phyloP scores from a whole-genome alignment of 2,113 vertebrate genomes.

The Gambusia holbrooki region DNA sequence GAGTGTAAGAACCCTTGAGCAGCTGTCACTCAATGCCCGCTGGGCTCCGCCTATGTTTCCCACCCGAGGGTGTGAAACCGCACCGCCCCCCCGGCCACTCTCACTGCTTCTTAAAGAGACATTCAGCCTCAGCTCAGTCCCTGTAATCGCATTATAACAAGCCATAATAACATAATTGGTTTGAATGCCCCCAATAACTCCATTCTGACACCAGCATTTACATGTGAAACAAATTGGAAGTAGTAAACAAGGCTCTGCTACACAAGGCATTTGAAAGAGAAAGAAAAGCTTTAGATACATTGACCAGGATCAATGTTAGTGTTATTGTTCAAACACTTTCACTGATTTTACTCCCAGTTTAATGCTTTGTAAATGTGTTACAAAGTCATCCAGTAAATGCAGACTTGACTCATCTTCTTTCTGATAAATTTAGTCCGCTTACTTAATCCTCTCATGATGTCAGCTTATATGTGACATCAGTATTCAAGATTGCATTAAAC shows the following conservation, averaged over 20 bases:
- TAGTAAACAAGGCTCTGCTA: not conserved
- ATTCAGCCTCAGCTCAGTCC: slow-evolving; percentile 52
- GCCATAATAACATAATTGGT: slow-evolving; percentile 68
- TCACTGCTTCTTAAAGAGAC: slow-evolving; percentile 85
- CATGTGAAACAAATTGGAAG: slow-evolving; percentile 14
- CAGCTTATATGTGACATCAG: too few relatives aligned
- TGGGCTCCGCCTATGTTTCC: slow-evolving; percentile 81
- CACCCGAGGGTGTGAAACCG: slow-evolving; percentile 92
- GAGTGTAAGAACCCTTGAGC: slow-evolving; percentile 32
- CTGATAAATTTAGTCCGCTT: too few relatives aligned
- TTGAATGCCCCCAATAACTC: slow-evolving; percentile 37
- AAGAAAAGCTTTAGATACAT: not conserved
- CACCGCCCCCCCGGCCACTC: slow-evolving; percentile 71
- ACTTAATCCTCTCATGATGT: too few relatives aligned
- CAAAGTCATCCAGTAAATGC: not conserved
- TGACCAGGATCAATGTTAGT: not conserved
- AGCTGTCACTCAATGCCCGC: slow-evolving; percentile 78
- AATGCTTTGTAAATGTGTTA: not conserved
- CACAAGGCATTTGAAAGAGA: not conserved
- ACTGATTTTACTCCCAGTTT: not conserved
- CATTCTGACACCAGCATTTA: slow-evolving; percentile 29
- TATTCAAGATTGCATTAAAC: not conserved
- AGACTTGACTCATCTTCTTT: too few relatives aligned
- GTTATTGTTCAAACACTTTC: not conserved
- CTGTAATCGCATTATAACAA: slow-evolving; percentile 74